Evolutionary conservation across 2,888 invertebrate species (phyloP), one percentile per base, ranked within the genome.

Genomic region (Serripes groenlandicus): DNA sequence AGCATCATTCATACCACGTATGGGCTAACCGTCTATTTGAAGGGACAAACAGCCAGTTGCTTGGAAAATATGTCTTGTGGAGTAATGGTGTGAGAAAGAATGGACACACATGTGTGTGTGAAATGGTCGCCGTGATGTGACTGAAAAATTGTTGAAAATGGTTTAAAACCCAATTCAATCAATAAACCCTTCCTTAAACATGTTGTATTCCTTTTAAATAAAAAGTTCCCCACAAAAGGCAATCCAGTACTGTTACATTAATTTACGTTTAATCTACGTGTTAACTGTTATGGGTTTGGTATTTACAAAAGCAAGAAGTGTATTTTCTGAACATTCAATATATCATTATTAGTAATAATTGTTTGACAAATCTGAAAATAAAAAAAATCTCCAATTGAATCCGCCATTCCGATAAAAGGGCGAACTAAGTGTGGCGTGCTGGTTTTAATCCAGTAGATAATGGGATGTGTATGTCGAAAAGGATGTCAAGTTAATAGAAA

Each of bases 361-460:
- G 42, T 18, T 42, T 42, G 11, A 9, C 42, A 42, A 42, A 42
- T 18, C 11, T 11, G 18, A 18, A 9, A 42, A 42, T 11, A 42
- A 11, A 42, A 42, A 42, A 18, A 11, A 42, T 42, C 11, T 42
- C 42, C 9, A 42, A 42, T 42, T 11, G 18, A 18, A 42, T 42
- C 11, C 11, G 42, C 9, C 9, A 42, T 42, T 11, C 9, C 11
- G 18, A 42, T 42, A 42, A 11, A 42, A 18, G 56, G n/a, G 23
- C n/a, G 56, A 7, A 23, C 23, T 56, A 56, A 58, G 21, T 30
- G 62, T 4, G 3, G 3, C 21, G 37, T 23, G 4, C 9, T 66
- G 23, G 28, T 42, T 37, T 37, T 66, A 66, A 66, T 42, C 66
- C 66, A 42, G 3, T 42, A 23, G 66, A 66, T 66, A 66, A 66